Conservation (phyloP, 2,888 invertebrate genomes). For the Seira sanloemensis region DNA sequence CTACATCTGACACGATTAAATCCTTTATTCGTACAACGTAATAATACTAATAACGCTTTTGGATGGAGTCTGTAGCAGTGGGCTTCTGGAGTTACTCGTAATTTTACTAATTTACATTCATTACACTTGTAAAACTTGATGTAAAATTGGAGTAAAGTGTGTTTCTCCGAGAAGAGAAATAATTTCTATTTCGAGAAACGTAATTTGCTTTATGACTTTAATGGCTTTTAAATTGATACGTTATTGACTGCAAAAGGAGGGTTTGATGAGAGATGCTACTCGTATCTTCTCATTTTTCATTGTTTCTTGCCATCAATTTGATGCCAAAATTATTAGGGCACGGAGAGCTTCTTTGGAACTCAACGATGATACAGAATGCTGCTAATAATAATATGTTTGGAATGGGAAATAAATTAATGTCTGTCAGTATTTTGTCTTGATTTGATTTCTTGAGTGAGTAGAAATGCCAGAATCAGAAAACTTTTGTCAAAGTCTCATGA, state of each 20-base stretch:
- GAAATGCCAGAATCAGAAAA: too few relatives aligned
- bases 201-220: slow-evolving; percentile 63
- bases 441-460: too few relatives aligned
- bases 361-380: not conserved
- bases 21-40: too few relatives aligned
- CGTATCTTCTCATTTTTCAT: slow-evolving; percentile 36
- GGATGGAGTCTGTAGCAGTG: too few relatives aligned
- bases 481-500: too few relatives aligned
- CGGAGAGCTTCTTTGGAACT: too few relatives aligned
- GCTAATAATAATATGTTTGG: not conserved
- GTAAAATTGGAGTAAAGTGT: too few relatives aligned
- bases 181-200: slow-evolving; percentile 52
- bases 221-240: slow-evolving; percentile 62
- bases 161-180: too few relatives aligned
- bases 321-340: too few relatives aligned
- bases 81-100: slow-evolving; percentile 46
- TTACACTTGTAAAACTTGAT: slow-evolving; percentile 27
- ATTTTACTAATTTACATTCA: slow-evolving; percentile 42
- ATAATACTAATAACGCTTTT: too few relatives aligned
- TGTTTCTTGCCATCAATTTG: slow-evolving; percentile 38
- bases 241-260: slow-evolving; percentile 58
- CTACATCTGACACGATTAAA: too few relatives aligned
- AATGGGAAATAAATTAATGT: not conserved
- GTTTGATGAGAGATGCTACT: slow-evolving; percentile 25
- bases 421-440: slow-evolving; percentile 27